Base-by-base conservation (phyloP, 2,797 vertebrate genomes). In the Anabas testudineus region DNA sequence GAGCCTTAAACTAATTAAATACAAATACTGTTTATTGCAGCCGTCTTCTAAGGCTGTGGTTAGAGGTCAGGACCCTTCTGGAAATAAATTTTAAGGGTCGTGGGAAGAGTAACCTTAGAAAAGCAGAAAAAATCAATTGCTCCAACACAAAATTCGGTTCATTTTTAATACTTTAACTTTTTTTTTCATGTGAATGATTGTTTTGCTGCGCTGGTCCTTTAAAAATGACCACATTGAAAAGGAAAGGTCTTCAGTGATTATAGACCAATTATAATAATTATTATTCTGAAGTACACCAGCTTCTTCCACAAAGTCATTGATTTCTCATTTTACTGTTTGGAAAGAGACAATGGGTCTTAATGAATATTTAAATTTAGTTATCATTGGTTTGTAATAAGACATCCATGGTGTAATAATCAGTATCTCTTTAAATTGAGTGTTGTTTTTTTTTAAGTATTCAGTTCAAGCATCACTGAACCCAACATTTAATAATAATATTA, bases 1-100 rank as follows among this genome's bases (percentile, higher is more conserved):
- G n/a, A 42, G 46, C 28, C 53, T 49, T 56, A 13, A 32, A 15
- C 10, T 59, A 18, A 51, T 34, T 28, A 57, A 34, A 73, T 57
- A 21, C 0, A 48, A 47, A 36, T 1, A 0, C 8, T 36, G 19
- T 58, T 54, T n/a, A 39, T 19, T 28, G 30, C 13, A 46, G 10
- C 9, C 15, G 9, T 14, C 2, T 32, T 55, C 10, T 43, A 37
- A 57, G 65, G 39, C 49, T 30, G 4, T 15, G 43, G 32, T 51
- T 43, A 4, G 5, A 7, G 54, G 19, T 52, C 64, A 53, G 46
- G 41, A 53, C 39, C 21, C 10, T 6, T 39, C 37, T 32, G 10
- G 24, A 5, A 51, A 13, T 15, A 22, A 32, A 6, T 19, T 7
- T 36, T 30, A 26, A 12, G n/a, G 62, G 10, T 32, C 49, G 1